A percentile compares a stretch with the other conserved stretches of the same genome.
Evolutionary conservation across 92 coral and sea anemone species (phyloP).

Genomic region (Paragorgia papillata): DNA sequence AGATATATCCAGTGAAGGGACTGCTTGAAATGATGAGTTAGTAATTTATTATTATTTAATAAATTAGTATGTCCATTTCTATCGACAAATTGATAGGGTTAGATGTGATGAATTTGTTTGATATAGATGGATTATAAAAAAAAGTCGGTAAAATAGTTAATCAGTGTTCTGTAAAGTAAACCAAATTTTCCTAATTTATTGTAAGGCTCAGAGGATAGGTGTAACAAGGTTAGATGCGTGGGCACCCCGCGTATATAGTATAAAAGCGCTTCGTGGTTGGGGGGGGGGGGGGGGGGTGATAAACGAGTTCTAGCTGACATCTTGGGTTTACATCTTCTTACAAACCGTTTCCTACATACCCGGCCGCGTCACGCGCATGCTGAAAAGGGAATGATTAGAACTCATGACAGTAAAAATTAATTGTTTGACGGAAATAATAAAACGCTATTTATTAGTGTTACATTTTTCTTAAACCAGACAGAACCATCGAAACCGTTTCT

Average conservation of each 20-base stretch:
- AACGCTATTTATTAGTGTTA: too few relatives aligned
- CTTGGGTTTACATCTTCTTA: too few relatives aligned
- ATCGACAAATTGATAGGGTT: not conserved
- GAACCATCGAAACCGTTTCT: too few relatives aligned
- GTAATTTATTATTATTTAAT: too few relatives aligned
- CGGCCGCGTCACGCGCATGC: too few relatives aligned
- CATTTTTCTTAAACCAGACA: too few relatives aligned
- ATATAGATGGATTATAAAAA: not conserved
- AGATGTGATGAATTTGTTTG: not conserved
- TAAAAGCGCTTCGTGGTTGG: not conserved
- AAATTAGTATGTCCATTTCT: not conserved
- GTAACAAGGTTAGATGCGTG: constrained; percentile 2
- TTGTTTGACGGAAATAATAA: too few relatives aligned
- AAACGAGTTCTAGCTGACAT: not conserved
- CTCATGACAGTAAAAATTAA: too few relatives aligned
- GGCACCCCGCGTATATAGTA: not conserved
- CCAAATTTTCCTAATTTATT: not conserved
- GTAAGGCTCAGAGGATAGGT: not conserved
- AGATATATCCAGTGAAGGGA: constrained; percentile 1
- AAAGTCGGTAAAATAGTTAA: not conserved
- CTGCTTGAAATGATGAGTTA: too few relatives aligned
- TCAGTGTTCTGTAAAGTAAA: not conserved
- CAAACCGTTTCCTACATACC: too few relatives aligned
- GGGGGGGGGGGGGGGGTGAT: too few relatives aligned
- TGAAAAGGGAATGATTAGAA: too few relatives aligned